A percentile compares a stretch with the other conserved stretches of the same genome.
These are phyloP conservation scores for Altica lythri DNA, from an alignment of 2,888 invertebrate genomes.

Conservation along the genomic window DNA sequence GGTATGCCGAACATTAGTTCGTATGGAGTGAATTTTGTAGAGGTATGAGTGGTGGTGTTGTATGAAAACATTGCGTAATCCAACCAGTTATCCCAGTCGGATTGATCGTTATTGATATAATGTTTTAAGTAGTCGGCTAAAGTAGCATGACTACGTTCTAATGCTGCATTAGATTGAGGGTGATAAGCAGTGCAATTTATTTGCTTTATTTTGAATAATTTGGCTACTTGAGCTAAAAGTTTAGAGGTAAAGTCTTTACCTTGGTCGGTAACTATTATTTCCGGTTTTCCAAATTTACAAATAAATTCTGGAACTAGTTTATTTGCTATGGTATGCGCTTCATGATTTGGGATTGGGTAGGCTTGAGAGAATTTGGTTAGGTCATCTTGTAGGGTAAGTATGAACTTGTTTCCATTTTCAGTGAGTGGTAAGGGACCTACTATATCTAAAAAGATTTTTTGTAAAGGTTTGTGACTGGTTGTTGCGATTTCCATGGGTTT, in stretches of 20 bases:
- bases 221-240: conserved; percentile 8
- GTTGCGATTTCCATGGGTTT: conserved; percentile 17
- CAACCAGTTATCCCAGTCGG: conserved; percentile 44
- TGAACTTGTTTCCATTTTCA: conserved; percentile 38
- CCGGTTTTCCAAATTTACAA: conserved; percentile 42
- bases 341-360: conserved; percentile 40
- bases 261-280: conserved; percentile 42
- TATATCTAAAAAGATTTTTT: conserved; percentile 40
- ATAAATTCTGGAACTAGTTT: conserved; percentile 40
- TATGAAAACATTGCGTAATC: conserved; percentile 41
- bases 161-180: conserved; percentile 35
- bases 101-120: conserved; percentile 38
- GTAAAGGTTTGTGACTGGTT: conserved; percentile 32
- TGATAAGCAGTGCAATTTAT: conserved; percentile 35
- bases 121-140: conserved; percentile 33
- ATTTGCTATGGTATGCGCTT: conserved; percentile 39
- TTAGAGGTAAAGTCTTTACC: conserved; percentile 41
- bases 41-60: conserved; percentile 31
- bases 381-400: conserved; percentile 42
- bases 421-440: conserved; percentile 41
- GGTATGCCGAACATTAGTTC: conserved; percentile 36
- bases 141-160: conserved; percentile 36
- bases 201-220: conserved; percentile 22
- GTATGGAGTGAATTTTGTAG: conserved; percentile 38
- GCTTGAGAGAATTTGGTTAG: conserved; percentile 43